Percentiles rank a stretch among this genome's conserved stretches.
phyloP scores from a whole-genome alignment of 2,797 vertebrate genomes.

The Garrulus glandarius region DNA sequence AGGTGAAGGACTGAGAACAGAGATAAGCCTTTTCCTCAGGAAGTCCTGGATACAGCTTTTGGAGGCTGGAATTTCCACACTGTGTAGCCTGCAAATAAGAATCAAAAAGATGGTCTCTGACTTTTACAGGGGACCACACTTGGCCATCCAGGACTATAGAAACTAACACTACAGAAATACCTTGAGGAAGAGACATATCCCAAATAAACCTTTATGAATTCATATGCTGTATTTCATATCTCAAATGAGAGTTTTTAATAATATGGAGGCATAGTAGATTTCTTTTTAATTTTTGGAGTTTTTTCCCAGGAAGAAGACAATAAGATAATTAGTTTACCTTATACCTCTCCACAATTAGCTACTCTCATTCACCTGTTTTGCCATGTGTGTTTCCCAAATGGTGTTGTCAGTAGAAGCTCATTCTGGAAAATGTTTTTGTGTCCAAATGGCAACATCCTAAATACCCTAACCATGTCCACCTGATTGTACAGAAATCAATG shows the following conservation, averaged over 20 bases:
- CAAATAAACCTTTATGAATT: background rate
- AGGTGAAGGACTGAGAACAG: background rate
- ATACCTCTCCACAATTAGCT: background rate
- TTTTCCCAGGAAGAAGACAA: background rate
- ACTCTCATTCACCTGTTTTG: background rate
- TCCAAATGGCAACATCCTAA: background rate
- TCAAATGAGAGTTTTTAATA: background rate
- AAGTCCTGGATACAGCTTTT: background rate
- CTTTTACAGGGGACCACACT: background rate
- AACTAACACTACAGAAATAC: background rate
- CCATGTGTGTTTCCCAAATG: background rate
- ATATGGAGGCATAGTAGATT: background rate
- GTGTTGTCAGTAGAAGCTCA: background rate
- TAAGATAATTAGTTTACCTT: background rate
- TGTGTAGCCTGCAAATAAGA: background rate
- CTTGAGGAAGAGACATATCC: background rate
- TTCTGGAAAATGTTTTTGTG: background rate
- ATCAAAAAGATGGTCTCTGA: background rate
- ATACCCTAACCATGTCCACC: background rate
- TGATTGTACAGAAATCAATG: background rate
- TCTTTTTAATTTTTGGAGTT: rapidly evolving
- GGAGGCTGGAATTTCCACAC: background rate
- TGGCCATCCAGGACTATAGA: background rate
- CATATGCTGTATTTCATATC: background rate
- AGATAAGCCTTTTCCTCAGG: background rate